Evolutionary conservation across 2,888 invertebrate species (phyloP), one percentile per base, ranked within the genome.

Genomic region (Trisateles emortualis): DNA sequence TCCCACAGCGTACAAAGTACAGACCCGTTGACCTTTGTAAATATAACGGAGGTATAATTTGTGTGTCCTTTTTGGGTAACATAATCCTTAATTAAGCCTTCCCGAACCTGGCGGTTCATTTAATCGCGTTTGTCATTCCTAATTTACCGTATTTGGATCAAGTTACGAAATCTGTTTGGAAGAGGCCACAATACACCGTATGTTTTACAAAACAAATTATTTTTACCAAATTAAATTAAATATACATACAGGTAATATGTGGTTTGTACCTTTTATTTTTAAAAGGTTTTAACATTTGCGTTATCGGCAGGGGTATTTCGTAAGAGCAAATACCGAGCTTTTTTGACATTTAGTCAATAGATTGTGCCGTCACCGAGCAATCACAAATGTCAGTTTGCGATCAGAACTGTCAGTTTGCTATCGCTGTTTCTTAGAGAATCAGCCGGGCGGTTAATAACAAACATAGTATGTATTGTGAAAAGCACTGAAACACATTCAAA

Each of bases 21-120:
- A 38, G 29, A 50, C 47, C 48, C 47, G 29, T 47, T 36, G 53
- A 64, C 68, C 62, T 71, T 60, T 66, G 55, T 58, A 72, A 58
- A 58, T 44, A 61, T 43, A 69, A 56, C 50, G 40, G 57, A 66
- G 59, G 68, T 66, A 62, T 59, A 63, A 70, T 69, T 69, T 68
- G 64, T 72, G 56, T 60, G 73, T 72, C 75, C 69, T 72, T 72
- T 71, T 67, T 52, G 69, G 69, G 73, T 70, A 68, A 68, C 68
- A 52, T 77, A 75, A 82, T 78, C 74, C 78, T 67, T 75, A 78
- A 82, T 82, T 74, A 78, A 80, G 76, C 72, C 61, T 67, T 65
- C 56, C 65, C 60, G 59, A 67, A 69, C 72, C 72, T 68, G 72
- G 61, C 66, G 71, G 73, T 74, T 62, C 64, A 59, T 71, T 72